Evolutionary conservation across 2,888 invertebrate genomes (phyloP).

Genomic region (Phortica okadai): DNA sequence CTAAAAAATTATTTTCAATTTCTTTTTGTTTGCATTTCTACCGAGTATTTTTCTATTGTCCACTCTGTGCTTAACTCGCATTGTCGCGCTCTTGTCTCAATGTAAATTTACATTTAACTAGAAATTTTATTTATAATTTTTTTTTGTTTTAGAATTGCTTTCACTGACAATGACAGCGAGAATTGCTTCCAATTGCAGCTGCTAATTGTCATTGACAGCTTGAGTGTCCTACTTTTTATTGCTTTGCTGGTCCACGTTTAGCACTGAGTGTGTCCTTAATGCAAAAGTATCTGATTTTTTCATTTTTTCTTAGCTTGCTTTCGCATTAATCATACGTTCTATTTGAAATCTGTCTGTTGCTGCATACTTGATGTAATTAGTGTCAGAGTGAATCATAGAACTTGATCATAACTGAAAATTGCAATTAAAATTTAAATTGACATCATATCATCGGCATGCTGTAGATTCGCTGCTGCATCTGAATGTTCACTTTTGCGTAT

Average conservation of each 20-base stretch:
- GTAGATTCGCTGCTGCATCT: no score
- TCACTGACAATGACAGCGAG: conserved; percentile 6
- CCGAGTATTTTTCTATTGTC: not conserved
- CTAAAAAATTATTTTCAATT: conserved; percentile 38
- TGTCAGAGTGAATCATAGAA: not conserved
- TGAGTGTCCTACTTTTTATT: conserved; percentile 1
- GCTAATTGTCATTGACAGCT: conserved; percentile 35
- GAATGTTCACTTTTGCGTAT: not conserved
- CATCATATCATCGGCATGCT: not conserved
- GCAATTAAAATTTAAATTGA: not conserved
- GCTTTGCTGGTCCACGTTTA: not conserved
- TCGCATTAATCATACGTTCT: conserved; percentile 23
- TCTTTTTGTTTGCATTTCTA: not conserved
- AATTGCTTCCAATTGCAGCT: conserved; percentile 39
- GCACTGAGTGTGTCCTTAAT: not conserved
- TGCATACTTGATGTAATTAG: not conserved
- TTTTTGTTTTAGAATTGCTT: not conserved
- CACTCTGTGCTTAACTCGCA: not conserved
- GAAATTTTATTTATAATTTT: not conserved
- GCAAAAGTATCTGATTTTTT: not conserved
- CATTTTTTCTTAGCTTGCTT: not conserved
- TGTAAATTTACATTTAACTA: conserved; percentile 28
- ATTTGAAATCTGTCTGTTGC: not conserved
- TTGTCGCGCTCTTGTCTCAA: not conserved
- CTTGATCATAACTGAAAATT: not conserved